Conservation (phyloP, 2,113 vertebrate species). For the Carettochelys insculpta region DNA sequence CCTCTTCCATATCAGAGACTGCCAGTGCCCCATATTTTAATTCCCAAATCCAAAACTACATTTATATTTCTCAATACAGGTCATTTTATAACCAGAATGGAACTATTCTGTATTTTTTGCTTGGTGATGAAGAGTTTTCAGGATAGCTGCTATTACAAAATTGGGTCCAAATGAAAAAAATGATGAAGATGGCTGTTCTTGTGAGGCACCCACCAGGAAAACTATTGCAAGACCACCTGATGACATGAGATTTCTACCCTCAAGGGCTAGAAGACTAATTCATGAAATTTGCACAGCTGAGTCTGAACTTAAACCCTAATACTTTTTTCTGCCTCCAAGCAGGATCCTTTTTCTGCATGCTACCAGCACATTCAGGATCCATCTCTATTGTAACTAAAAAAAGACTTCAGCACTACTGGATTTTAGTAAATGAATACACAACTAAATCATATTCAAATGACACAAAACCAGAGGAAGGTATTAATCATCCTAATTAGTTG, state of each 20-base stretch:
- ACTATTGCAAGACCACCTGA: background rate
- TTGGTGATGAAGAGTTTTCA: background rate
- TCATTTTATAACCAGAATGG: background rate
- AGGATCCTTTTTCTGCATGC: accelerated
- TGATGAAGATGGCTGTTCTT: accelerated
- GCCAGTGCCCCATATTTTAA: background rate
- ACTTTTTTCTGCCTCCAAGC: no score
- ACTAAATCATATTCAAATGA: background rate
- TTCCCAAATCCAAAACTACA: background rate
- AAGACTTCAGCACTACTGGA: background rate
- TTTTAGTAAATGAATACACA: background rate
- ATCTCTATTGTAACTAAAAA: background rate
- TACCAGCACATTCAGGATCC: accelerated
- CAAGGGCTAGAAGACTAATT: background rate
- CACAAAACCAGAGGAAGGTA: background rate
- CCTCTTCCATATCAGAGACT: background rate
- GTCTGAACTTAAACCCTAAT: background rate
- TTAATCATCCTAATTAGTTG: background rate
- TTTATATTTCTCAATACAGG: background rate
- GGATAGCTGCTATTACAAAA: background rate
- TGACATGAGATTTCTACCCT: no score
- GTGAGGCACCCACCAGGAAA: background rate
- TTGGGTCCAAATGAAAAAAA: background rate
- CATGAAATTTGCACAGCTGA: background rate
- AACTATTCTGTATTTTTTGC: background rate